phyloP scores from a whole-genome alignment of 2,888 invertebrate genomes.

The Acleris literana region DNA sequence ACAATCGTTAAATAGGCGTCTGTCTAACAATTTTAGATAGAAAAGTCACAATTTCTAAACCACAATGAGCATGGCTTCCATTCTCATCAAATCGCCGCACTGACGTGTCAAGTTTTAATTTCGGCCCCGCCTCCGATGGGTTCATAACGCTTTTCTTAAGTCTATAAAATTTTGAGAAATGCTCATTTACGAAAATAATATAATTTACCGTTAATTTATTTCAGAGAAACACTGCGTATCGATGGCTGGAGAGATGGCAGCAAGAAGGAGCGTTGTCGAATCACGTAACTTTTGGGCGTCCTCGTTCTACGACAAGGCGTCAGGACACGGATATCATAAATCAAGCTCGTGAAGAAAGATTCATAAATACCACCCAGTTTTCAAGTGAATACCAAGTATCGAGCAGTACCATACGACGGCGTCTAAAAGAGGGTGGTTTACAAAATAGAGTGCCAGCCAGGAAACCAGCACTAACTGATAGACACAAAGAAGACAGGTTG shows the following conservation, averaged over 20 bases:
- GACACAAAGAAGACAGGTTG: not conserved
- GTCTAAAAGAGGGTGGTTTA: slow-evolving; percentile 6
- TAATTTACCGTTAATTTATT: no score
- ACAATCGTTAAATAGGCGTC: no score
- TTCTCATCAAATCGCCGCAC: slow-evolving; percentile 1
- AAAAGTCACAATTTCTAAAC: no score
- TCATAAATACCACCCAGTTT: slow-evolving; percentile 6
- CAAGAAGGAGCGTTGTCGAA: no score
- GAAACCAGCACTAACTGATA: not conserved
- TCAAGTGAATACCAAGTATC: not conserved
- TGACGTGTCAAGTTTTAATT: not conserved
- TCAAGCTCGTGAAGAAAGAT: not conserved
- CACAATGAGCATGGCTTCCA: not conserved
- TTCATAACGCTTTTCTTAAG: not conserved
- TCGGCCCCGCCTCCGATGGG: not conserved
- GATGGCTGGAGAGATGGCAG: no score
- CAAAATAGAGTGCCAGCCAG: not conserved
- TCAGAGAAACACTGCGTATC: no score
- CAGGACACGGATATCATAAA: no score
- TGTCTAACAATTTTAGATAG: no score
- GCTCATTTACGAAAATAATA: no score
- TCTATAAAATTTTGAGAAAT: no score
- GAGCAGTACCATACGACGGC: slow-evolving; percentile 4
- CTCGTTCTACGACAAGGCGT: no score
- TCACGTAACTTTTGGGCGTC: no score